These are phyloP conservation scores for Drosophila tripunctata DNA, from an alignment of 2,888 invertebrate species.

Conservation along the genomic window DNA sequence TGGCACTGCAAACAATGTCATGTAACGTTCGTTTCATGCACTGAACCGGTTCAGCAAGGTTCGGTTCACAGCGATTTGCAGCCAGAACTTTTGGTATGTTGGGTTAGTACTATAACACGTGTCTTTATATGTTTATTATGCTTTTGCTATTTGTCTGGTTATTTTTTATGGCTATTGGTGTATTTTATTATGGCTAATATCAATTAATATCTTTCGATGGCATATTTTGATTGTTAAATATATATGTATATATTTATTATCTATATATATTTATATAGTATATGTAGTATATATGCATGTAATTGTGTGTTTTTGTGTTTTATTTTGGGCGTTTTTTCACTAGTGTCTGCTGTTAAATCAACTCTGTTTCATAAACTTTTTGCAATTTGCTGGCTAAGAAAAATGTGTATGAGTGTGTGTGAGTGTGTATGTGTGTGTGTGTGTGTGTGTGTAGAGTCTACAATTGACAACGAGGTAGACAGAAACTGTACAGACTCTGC, in stretches of 20 bases:
- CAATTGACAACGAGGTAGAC: constrained; percentile 24
- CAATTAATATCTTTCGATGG: constrained; percentile 78
- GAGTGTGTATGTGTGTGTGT: too few species aligned
- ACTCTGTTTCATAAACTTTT: constrained; percentile 29
- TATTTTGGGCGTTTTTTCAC: constrained; percentile 31
- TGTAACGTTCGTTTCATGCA: too few species aligned
- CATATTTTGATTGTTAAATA: constrained; percentile 75
- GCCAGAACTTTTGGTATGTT: too few species aligned
- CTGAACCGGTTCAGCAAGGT: too few species aligned
- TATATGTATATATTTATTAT: constrained; percentile 32
- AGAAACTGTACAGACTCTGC: constrained; percentile 9
- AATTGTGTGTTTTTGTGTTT: constrained; percentile 20
- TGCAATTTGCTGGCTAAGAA: constrained; percentile 10
- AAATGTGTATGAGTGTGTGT: too few species aligned
- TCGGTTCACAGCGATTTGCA: too few species aligned
- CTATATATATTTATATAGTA: constrained; percentile 42
- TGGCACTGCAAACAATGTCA: too few species aligned
- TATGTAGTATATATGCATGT: constrained; percentile 25
- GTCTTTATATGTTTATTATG: neutral
- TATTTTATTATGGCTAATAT: constrained; percentile 67
- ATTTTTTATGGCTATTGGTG: constrained; percentile 35
- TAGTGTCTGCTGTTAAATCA: constrained; percentile 32
- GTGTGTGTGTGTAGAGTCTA: constrained; percentile 4
- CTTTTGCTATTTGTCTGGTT: constrained; percentile 5
- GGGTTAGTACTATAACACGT: constrained; percentile 3